These are phyloP conservation scores for Melipona quadrifasciata DNA, from an alignment of 1,140 invertebrate genomes.

Conservation along the genomic window DNA sequence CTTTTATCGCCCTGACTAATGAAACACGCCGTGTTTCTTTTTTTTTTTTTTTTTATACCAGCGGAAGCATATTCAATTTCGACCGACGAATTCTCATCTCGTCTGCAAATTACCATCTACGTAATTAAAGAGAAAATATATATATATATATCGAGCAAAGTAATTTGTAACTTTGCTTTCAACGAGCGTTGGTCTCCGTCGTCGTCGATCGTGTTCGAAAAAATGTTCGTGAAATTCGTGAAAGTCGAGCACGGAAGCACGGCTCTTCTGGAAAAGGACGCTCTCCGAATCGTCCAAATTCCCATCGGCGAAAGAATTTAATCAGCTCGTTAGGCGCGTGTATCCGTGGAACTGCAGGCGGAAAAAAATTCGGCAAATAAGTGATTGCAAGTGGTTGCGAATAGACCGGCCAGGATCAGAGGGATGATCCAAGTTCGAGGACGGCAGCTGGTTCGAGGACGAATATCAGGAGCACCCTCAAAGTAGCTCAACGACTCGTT, in stretches of 20 bases:
- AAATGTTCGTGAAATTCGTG: background rate
- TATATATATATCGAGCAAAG: background rate
- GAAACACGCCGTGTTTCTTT: background rate
- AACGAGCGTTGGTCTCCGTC: background rate
- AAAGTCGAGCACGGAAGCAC: background rate
- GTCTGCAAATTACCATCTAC: background rate
- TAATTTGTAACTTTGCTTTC: background rate
- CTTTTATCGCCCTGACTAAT: background rate
- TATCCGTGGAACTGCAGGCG: background rate
- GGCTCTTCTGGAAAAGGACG: background rate
- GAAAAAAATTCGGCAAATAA: conserved; percentile 14
- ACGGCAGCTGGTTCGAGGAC: conserved; percentile 27
- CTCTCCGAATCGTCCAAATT: no score
- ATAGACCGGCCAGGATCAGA: conserved; percentile 21
- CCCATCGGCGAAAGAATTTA: conserved; percentile 20
- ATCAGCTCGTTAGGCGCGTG: conserved; percentile 24
- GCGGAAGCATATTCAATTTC: background rate
- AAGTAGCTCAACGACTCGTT: conserved; percentile 67
- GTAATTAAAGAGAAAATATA: background rate
- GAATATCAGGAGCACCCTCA: conserved; percentile 47
- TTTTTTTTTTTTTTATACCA: no score
- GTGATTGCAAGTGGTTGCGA: background rate
- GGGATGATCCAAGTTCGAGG: conserved; percentile 38
- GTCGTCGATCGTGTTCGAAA: no score
- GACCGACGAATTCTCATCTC: background rate